These are phyloP conservation scores for Ataeniobius toweri DNA, from an alignment of 2,797 vertebrate genomes.

Conservation along the genomic window DNA sequence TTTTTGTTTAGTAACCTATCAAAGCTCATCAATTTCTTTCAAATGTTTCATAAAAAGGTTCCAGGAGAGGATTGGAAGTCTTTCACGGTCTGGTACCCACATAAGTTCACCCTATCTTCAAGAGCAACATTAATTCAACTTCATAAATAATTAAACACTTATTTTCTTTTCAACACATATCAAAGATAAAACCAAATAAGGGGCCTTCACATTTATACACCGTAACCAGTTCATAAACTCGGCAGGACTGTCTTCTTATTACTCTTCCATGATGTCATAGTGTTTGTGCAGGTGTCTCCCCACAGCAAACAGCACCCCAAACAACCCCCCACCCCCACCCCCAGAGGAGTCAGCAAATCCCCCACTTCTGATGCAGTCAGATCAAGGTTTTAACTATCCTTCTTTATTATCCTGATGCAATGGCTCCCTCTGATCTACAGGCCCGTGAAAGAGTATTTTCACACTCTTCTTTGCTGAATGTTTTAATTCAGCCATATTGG, in stretches of 20 bases:
- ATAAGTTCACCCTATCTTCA: neutral
- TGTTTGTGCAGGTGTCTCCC: constrained; percentile 6
- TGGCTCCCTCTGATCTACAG: neutral
- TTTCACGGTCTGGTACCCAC: neutral
- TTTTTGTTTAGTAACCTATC: neutral
- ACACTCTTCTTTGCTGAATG: neutral
- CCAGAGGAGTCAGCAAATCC: neutral
- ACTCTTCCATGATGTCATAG: constrained; percentile 10
- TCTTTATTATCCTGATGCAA: neutral
- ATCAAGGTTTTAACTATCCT: too few species aligned
- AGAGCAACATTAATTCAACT: neutral
- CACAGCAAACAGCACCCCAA: neutral
- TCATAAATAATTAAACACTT: neutral
- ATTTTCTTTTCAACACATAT: neutral
- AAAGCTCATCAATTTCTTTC: neutral
- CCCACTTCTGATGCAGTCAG: too few species aligned
- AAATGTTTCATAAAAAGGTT: neutral
- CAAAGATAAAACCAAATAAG: neutral
- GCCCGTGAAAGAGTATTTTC: neutral
- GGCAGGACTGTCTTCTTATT: constrained; percentile 4
- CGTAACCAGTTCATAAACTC: neutral
- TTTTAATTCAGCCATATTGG: neutral
- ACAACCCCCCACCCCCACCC: neutral
- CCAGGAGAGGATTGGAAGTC: neutral
- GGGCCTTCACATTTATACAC: neutral